Conservation (phyloP, 2,888 invertebrate genomes). For the Lithophane socia region DNA sequence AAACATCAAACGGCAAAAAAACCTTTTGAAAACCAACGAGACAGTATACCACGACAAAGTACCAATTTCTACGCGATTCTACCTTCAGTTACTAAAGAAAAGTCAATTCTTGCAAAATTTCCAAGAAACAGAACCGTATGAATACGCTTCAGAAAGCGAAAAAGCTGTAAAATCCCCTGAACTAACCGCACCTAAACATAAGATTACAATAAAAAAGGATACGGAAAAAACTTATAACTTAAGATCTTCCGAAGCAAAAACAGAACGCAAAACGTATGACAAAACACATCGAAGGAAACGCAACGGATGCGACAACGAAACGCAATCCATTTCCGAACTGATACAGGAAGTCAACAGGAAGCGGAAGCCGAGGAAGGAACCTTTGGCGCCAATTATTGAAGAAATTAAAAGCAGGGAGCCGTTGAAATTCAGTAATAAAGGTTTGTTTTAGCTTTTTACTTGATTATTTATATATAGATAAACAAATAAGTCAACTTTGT, state of each 20-base stretch:
- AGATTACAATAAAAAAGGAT: conserved; percentile 69
- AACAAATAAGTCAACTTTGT: too few species aligned
- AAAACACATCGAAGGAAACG: conserved; percentile 73
- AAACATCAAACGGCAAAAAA: conserved; percentile 78
- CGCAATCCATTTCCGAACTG: conserved; percentile 57
- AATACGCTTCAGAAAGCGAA: conserved; percentile 85
- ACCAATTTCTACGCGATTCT: conserved; percentile 85
- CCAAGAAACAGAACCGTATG: conserved; percentile 80
- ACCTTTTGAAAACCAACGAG: conserved; percentile 82
- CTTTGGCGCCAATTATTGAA: conserved; percentile 85
- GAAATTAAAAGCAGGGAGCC: conserved; percentile 83
- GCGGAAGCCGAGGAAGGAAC: conserved; percentile 74
- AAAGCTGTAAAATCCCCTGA: conserved; percentile 75
- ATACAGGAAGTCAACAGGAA: conserved; percentile 64
- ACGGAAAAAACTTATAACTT: conserved; percentile 82
- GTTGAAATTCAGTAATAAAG: conserved; percentile 74
- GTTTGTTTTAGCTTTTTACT: conserved; percentile 44
- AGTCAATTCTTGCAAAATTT: conserved; percentile 84
- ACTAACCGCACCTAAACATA: conserved; percentile 63
- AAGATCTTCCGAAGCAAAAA: conserved; percentile 81
- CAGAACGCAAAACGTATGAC: conserved; percentile 80
- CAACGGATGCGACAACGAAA: conserved; percentile 59
- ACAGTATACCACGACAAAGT: conserved; percentile 87
- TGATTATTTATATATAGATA: too few species aligned
- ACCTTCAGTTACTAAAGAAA: conserved; percentile 83